These are phyloP conservation scores for Collichthys lucidus DNA, from an alignment of 2,113 vertebrate genomes.

Conservation along the genomic window DNA sequence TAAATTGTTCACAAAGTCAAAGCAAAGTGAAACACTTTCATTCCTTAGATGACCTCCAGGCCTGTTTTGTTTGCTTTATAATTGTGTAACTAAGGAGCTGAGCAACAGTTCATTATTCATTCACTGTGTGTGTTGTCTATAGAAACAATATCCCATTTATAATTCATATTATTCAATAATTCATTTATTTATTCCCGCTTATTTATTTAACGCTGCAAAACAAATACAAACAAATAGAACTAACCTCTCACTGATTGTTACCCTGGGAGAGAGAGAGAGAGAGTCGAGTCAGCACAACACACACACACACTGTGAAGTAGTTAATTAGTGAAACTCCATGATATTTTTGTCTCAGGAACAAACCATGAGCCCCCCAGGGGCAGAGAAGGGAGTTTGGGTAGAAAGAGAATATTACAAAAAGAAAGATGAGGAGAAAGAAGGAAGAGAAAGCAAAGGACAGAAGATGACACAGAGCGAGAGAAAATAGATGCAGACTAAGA, in stretches of 20 bases:
- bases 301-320: conserved; percentile 26
- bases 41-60: not conserved
- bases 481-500: conserved; percentile 39
- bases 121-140: conserved; percentile 39
- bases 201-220: conserved; percentile 70
- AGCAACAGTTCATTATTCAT: conserved; percentile 60
- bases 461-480: conserved; percentile 26
- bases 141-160: conserved; percentile 49
- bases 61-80: conserved; percentile 24
- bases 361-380: conserved; percentile 53
- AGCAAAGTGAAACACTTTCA: not conserved
- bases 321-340: conserved; percentile 72
- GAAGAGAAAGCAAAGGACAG: conserved; percentile 13
- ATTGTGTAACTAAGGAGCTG: conserved; percentile 36
- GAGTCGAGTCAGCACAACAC: conserved; percentile 27
- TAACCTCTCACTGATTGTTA: conserved; percentile 71
- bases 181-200: conserved; percentile 67
- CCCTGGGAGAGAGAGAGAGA: conserved; percentile 51
- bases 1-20: not conserved
- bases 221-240: conserved; percentile 71
- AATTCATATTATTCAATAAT: conserved; percentile 73
- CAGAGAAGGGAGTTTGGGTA: conserved; percentile 47
- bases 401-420: conserved; percentile 55
- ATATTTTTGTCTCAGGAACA: conserved; percentile 78
- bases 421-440: conserved; percentile 27